phyloP scores from a whole-genome alignment of 1,140 invertebrate species.

The Panagrolaimus sp. region DNA sequence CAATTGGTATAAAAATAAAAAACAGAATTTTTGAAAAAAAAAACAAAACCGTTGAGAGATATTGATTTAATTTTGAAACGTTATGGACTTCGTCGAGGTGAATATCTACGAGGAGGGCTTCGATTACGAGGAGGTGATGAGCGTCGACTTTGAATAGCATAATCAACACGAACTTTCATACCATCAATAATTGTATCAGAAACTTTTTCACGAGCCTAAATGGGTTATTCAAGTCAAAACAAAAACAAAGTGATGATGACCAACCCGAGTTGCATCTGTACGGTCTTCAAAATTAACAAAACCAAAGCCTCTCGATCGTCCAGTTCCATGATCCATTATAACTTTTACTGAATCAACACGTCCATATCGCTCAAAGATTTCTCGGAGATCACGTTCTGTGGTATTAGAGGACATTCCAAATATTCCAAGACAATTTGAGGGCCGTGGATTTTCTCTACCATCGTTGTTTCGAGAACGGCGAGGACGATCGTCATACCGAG shows the following conservation, averaged over 20 bases:
- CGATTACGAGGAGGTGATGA: slow-evolving; percentile 7
- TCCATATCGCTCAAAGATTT: slow-evolving; percentile 29
- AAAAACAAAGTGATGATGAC: too few relatives aligned
- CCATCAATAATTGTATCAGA: slow-evolving; percentile 89
- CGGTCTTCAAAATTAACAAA: slow-evolving; percentile 88
- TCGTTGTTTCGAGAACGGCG: background rate
- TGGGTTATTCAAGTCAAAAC: too few relatives aligned
- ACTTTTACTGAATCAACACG: slow-evolving; percentile 30
- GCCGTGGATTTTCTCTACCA: slow-evolving; percentile 28
- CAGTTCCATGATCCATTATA: slow-evolving; percentile 63
- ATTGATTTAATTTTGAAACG: too few relatives aligned
- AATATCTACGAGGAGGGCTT: background rate
- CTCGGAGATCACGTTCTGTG: slow-evolving; percentile 22
- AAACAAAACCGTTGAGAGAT: too few relatives aligned
- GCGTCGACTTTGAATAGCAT: slow-evolving; percentile 73
- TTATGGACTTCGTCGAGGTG: background rate
- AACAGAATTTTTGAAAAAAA: too few relatives aligned
- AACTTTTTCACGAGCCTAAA: slow-evolving; percentile 78
- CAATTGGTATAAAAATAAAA: too few relatives aligned
- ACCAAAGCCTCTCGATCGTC: slow-evolving; percentile 86
- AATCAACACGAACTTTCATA: slow-evolving; percentile 84
- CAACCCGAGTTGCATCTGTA: slow-evolving; percentile 72
- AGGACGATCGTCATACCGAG: background rate
- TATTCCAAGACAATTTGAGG: slow-evolving; percentile 27
- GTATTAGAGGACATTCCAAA: slow-evolving; percentile 35